Evolutionary conservation across 2,113 vertebrate species (phyloP).

Genomic region (Campylomormyrus tamandua): DNA sequence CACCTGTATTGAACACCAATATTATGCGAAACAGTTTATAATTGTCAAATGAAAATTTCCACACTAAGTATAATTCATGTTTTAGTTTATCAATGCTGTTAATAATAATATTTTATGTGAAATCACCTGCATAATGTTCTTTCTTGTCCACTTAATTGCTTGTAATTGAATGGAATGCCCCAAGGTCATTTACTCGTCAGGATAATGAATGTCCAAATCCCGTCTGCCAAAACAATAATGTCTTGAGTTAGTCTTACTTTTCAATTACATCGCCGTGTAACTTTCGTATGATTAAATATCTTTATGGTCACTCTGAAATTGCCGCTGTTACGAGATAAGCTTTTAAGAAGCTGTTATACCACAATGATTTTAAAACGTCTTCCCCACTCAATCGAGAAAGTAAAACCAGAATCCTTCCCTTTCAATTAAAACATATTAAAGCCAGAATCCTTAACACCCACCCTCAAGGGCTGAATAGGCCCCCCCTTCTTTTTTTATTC

Average conservation of each 20-base stretch:
- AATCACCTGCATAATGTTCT: not conserved
- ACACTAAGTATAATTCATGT: not conserved
- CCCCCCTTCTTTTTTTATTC: constrained; percentile 55
- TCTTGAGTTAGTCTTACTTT: not conserved
- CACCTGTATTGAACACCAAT: not conserved
- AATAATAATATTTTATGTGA: constrained; percentile 11
- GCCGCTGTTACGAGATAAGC: not conserved
- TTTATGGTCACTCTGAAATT: not conserved
- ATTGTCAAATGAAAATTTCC: not conserved
- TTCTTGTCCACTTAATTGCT: not conserved
- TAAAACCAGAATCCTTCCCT: constrained; percentile 45
- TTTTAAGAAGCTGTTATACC: constrained; percentile 28
- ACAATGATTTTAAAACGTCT: constrained; percentile 25
- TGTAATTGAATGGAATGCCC: not conserved
- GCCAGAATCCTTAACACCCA: constrained; percentile 39
- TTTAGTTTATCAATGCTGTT: not conserved
- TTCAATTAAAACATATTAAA: constrained; percentile 65
- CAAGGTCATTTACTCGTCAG: not conserved
- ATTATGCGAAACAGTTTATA: not conserved
- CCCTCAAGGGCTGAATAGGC: constrained; percentile 48
- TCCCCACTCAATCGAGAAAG: constrained; percentile 44
- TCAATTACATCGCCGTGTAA: not conserved
- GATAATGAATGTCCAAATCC: not conserved
- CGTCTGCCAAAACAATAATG: not conserved
- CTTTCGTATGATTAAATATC: constrained; percentile 5